phyloP scores from a whole-genome alignment of 2,888 invertebrate species.

The Dione juno region DNA sequence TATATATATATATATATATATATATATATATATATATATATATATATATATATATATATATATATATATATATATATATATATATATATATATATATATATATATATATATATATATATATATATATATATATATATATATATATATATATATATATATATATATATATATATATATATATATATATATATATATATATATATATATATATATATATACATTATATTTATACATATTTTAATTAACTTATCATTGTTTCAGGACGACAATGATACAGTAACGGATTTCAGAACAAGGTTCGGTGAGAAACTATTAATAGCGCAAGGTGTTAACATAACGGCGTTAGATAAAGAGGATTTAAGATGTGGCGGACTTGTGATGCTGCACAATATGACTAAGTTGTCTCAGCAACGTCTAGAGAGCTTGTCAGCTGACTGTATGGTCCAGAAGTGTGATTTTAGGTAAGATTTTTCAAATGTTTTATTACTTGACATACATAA shows the following conservation, averaged over 20 bases:
- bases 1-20: too few species aligned
- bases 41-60: too few species aligned
- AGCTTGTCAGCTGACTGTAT: constrained; percentile 88
- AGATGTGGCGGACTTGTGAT: constrained; percentile 89
- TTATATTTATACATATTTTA: neutral
- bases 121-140: too few species aligned
- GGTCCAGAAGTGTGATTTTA: constrained; percentile 90
- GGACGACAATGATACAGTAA: constrained; percentile 89
- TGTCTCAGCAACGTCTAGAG: constrained; percentile 82
- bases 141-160: too few species aligned
- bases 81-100: too few species aligned
- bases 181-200: too few species aligned
- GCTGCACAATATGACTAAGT: constrained; percentile 85
- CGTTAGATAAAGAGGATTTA: constrained; percentile 88
- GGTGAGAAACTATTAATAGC: constrained; percentile 85
- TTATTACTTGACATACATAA: too few species aligned
- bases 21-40: too few species aligned
- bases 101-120: too few species aligned
- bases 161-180: too few species aligned
- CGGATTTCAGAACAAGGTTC: constrained; percentile 89
- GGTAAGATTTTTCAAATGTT: constrained; percentile 57
- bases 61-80: too few species aligned
- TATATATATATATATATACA: too few species aligned
- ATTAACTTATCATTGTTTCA: constrained; percentile 52
- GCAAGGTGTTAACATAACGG: constrained; percentile 88